phyloP scores from a whole-genome alignment of 1,140 invertebrate genomes.

The Microvelia longipes region DNA sequence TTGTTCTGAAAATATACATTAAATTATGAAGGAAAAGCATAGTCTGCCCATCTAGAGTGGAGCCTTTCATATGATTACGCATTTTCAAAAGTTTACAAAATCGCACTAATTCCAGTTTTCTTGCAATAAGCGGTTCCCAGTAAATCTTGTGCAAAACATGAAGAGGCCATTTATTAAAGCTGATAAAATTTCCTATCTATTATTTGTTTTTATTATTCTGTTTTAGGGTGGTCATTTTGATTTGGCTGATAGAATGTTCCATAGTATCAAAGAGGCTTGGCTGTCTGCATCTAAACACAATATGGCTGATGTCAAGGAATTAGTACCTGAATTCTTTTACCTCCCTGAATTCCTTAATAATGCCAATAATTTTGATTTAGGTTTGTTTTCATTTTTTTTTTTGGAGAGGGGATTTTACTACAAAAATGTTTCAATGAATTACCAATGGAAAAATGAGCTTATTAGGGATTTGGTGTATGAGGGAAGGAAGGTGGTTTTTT shows the following conservation, averaged over 20 bases:
- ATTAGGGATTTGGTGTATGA: too few relatives aligned
- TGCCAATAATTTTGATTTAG: conserved; percentile 91
- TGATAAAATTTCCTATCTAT: background rate
- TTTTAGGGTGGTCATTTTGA: conserved; percentile 95
- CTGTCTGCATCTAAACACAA: conserved; percentile 91
- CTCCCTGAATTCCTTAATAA: conserved; percentile 88
- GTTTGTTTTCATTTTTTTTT: conserved; percentile 30
- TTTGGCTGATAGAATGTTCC: conserved; percentile 97
- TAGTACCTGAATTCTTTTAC: conserved; percentile 99
- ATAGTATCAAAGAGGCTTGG: conserved; percentile 96
- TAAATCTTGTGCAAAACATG: too few relatives aligned
- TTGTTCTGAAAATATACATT: too few relatives aligned
- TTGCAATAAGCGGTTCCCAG: too few relatives aligned
- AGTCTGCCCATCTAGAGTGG: too few relatives aligned
- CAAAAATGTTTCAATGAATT: too few relatives aligned
- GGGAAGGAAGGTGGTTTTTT: too few relatives aligned
- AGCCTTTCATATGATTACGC: too few relatives aligned
- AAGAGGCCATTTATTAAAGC: background rate
- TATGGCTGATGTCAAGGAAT: conserved; percentile 98
- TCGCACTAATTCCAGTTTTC: too few relatives aligned
- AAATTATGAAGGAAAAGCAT: too few relatives aligned
- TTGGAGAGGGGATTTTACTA: background rate
- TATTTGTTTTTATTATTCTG: conserved; percentile 15
- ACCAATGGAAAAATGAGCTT: too few relatives aligned
- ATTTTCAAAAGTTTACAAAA: too few relatives aligned